Evolutionary conservation across 2,797 vertebrate genomes (phyloP).

Genomic region (Centroberyx gerrardi): DNA sequence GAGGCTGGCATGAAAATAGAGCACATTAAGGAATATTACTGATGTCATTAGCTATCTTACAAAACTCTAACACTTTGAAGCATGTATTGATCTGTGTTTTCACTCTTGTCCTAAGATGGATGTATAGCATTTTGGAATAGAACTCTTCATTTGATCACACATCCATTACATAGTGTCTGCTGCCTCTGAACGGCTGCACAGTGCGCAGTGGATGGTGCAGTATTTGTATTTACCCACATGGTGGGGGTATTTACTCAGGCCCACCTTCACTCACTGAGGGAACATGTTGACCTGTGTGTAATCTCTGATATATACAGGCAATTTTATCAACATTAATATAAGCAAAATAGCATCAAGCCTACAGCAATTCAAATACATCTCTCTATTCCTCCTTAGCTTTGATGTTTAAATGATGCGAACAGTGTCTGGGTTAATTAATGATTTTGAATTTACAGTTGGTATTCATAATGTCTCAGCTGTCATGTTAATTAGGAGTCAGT

Average conservation of each 20-base stretch:
- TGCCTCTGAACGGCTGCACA: too few relatives aligned
- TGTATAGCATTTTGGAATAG: too few relatives aligned
- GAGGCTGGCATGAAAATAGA: too few relatives aligned
- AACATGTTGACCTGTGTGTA: constrained; percentile 13
- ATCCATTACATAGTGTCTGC: too few relatives aligned
- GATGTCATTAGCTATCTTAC: too few relatives aligned
- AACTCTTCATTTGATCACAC: too few relatives aligned
- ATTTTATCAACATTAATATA: constrained; percentile 34
- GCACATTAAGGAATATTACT: too few relatives aligned
- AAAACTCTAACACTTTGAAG: too few relatives aligned
- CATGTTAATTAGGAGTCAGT: neutral
- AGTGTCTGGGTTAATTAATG: neutral
- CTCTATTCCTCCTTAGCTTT: constrained; percentile 4
- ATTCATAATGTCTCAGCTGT: neutral
- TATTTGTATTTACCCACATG: constrained; percentile 62
- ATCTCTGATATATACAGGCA: constrained; percentile 11
- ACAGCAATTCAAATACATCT: constrained; percentile 30
- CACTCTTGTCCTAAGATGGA: too few relatives aligned
- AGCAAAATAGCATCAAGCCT: neutral
- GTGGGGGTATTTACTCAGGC: constrained; percentile 67
- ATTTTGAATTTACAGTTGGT: neutral
- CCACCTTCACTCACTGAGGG: neutral
- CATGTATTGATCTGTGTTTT: too few relatives aligned
- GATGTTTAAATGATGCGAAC: neutral
- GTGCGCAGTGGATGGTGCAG: constrained; percentile 29